Evolutionary conservation across 2,113 vertebrate genomes (phyloP), one percentile per base, ranked within the genome.

Genomic region (Strix aluco): DNA sequence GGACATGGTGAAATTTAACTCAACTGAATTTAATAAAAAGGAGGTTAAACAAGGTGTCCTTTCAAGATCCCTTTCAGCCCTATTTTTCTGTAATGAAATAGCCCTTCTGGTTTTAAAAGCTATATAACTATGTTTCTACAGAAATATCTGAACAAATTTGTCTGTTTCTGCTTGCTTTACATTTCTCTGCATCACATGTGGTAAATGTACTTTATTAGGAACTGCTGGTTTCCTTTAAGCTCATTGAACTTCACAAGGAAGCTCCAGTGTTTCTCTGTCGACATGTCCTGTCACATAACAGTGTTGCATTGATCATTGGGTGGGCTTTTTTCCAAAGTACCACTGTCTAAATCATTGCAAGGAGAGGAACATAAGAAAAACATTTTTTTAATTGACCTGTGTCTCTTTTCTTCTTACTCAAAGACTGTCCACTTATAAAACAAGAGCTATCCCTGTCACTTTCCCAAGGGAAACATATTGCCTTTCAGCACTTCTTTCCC

Each of bases 401-500:
- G 32, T 49, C 20, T 72, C 29, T 25, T 46, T 74, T 58, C 1
- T 4, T 82, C 82, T 78, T 44, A 40, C 34, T 83, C 51, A 46
- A 67, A 86, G 57, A 38, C 25, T 51, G 32, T 58, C 74, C 47
- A 65, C 47, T 22, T 52, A 55, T 40, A 77, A 93, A 88, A 51
- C 1, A 6, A 86, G 46, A 74, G 9, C 62, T 82, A 67, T 54
- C 49, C 5, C 66, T 95, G 91, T 66, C 78, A 47, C 40, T 44
- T 72, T 91, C 87, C 86, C 73, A 62, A 71, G 62, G 94, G 96
- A 93, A 95, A 58, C 63, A 70, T 49, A 86, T 34, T 63, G 96
- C 90, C 89, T 96, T 84, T 85, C 91, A 75, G 89, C 14, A 74
- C 42, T 79, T 77, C 90, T 91, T 47, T 44, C 70, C 62, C 47